A percentile compares a stretch with the other conserved stretches of the same genome.
Conservation (phyloP, 2,113 vertebrate genomes). For the Actinemys pallida region DNA sequence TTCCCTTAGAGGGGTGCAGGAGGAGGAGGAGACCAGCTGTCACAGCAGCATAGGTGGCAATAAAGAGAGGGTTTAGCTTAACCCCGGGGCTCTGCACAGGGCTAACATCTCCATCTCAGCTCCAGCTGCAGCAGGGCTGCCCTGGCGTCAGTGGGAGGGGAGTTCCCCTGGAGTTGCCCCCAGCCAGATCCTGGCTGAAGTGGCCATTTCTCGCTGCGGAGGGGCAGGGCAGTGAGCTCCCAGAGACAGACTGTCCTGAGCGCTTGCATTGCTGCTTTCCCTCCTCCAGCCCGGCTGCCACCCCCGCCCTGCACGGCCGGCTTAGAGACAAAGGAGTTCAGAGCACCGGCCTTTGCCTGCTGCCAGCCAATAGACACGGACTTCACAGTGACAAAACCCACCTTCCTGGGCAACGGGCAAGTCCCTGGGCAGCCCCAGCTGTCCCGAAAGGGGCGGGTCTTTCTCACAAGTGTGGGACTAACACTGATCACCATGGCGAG, state of each 20-base stretch:
- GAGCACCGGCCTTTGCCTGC: not conserved
- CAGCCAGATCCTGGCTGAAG: not conserved
- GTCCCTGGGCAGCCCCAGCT: not conserved
- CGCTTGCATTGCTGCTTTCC: rapidly evolving
- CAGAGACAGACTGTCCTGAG: not conserved
- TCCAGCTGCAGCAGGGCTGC: no score
- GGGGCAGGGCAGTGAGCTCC: no score
- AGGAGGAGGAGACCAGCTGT: not conserved
- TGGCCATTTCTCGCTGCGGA: not conserved
- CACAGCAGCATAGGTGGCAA: not conserved
- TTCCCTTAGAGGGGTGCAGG: not conserved
- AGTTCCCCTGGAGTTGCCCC: not conserved
- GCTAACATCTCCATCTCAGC: no score
- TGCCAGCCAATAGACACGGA: not conserved
- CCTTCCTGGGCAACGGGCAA: not conserved
- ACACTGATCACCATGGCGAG: not conserved
- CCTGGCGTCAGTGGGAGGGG: not conserved
- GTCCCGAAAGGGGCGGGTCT: not conserved
- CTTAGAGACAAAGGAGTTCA: not conserved
- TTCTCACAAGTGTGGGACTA: not conserved
- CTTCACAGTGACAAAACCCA: not conserved
- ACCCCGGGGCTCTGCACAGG: no score
- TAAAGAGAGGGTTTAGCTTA: not conserved
- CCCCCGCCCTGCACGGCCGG: rapidly evolving
- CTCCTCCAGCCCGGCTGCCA: not conserved